Conservation (phyloP, 2,113 vertebrate species). For the Stomatorhinus ivindoensis region DNA sequence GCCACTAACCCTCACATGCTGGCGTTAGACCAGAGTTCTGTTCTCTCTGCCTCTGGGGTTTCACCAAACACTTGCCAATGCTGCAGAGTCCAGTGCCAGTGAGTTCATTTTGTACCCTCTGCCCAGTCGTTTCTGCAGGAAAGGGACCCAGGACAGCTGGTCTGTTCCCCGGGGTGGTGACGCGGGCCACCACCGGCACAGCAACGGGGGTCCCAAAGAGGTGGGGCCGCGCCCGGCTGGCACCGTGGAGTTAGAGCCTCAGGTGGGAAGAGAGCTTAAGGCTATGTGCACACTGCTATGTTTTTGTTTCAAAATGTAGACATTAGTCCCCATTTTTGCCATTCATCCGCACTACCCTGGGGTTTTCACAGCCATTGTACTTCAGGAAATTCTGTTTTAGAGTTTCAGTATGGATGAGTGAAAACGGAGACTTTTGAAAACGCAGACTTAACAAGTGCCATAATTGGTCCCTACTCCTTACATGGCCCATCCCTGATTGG, state of each 20-base stretch:
- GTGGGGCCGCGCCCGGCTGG: slow-evolving; percentile 21
- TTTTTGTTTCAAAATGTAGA: background rate
- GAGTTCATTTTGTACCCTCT: background rate
- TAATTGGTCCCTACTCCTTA: background rate
- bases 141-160: slow-evolving; percentile 56
- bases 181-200: slow-evolving; percentile 21
- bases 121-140: slow-evolving; percentile 57
- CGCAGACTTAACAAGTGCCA: background rate
- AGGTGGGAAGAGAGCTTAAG: slow-evolving; percentile 41
- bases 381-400: background rate
- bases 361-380: background rate
- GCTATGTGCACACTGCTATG: background rate
- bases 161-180: slow-evolving; percentile 44
- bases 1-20: background rate
- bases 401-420: background rate
- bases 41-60: background rate
- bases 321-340: background rate
- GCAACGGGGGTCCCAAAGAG: slow-evolving; percentile 34
- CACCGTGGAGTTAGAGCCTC: slow-evolving; percentile 41
- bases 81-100: background rate
- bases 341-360: background rate
- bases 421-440: background rate
- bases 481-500: background rate
- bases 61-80: background rate
- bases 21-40: background rate